Conservation (phyloP, 2,113 vertebrate genomes). For the Phylloscopus trochilus region DNA sequence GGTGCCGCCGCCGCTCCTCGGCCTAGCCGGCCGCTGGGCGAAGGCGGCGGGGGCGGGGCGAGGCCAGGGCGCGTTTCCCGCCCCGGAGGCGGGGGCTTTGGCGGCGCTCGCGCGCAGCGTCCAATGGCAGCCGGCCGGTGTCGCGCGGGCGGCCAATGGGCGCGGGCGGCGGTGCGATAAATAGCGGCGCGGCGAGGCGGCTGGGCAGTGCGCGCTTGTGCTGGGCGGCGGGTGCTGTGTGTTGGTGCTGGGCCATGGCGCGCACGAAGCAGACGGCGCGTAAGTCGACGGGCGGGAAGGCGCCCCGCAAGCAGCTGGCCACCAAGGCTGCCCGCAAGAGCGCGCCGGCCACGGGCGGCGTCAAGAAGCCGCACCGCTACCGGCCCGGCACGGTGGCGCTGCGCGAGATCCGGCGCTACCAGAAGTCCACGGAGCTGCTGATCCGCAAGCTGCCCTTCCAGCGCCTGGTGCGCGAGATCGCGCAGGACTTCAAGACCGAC, state of each 20-base stretch:
- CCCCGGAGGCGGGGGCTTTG: no score
- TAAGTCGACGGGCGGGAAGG: conserved; percentile 66
- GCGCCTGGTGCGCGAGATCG: conserved; percentile 70
- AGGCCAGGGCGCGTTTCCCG: no score
- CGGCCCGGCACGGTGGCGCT: conserved; percentile 60
- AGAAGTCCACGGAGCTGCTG: conserved; percentile 69
- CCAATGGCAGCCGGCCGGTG: no score
- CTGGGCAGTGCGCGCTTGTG: no score
- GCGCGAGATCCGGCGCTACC: conserved; percentile 75
- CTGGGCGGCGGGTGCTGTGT: no score
- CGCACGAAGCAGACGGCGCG: conserved; percentile 56
- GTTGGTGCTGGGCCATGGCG: neutral
- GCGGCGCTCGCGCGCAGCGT: no score
- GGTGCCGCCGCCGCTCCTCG: no score
- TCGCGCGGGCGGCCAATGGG: neutral
- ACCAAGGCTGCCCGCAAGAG: conserved; percentile 47
- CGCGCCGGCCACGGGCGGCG: conserved; percentile 24
- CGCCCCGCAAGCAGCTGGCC: conserved; percentile 66
- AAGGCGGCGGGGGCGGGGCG: no score
- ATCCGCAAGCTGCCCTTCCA: conserved; percentile 83
- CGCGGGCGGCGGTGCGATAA: no score
- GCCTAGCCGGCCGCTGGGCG: no score
- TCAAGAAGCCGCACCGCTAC: conserved; percentile 54
- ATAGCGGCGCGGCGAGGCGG: no score
- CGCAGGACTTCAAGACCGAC: conserved; percentile 71